phyloP scores from a whole-genome alignment of 2,113 vertebrate species.

The Tor tambroides region DNA sequence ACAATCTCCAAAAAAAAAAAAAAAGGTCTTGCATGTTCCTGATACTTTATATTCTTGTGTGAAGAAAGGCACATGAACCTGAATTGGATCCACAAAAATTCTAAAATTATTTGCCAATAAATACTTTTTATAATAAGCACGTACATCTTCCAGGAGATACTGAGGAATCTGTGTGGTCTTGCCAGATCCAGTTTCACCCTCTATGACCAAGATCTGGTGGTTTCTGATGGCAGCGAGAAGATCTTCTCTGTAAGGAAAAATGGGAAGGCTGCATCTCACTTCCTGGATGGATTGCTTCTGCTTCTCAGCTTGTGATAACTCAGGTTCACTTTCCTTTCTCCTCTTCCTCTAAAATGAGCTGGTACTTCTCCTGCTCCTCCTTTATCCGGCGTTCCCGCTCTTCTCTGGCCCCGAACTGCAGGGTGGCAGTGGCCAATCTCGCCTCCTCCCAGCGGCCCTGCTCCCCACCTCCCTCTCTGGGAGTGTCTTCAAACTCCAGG shows the following conservation, averaged over 20 bases:
- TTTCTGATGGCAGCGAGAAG: conserved; percentile 81
- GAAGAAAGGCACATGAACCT: neutral
- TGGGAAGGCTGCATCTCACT: conserved; percentile 84
- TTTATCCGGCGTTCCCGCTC: conserved; percentile 79
- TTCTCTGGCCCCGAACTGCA: conserved; percentile 85
- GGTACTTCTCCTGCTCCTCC: conserved; percentile 80
- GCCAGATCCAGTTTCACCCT: conserved; percentile 91
- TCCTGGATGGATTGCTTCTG: conserved; percentile 85
- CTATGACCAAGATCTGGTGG: conserved; percentile 90
- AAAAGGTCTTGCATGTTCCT: neutral
- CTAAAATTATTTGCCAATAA: neutral
- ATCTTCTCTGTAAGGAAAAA: conserved; percentile 86
- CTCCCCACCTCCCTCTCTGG: conserved; percentile 84
- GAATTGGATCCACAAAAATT: neutral
- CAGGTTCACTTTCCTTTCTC: conserved; percentile 74
- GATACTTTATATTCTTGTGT: neutral
- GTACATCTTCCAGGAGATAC: conserved; percentile 87
- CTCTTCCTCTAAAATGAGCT: conserved; percentile 88
- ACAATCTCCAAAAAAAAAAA: no score
- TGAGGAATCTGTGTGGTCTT: conserved; percentile 95
- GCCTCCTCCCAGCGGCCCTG: conserved; percentile 93
- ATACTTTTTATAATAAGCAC: conserved; percentile 32
- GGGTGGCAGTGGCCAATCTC: conserved; percentile 83
- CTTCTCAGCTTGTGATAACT: conserved; percentile 77
- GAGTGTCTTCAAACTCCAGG: conserved; percentile 76